Evolutionary conservation across 2,888 invertebrate genomes (phyloP).

Genomic region (Drosophila demipolita): DNA sequence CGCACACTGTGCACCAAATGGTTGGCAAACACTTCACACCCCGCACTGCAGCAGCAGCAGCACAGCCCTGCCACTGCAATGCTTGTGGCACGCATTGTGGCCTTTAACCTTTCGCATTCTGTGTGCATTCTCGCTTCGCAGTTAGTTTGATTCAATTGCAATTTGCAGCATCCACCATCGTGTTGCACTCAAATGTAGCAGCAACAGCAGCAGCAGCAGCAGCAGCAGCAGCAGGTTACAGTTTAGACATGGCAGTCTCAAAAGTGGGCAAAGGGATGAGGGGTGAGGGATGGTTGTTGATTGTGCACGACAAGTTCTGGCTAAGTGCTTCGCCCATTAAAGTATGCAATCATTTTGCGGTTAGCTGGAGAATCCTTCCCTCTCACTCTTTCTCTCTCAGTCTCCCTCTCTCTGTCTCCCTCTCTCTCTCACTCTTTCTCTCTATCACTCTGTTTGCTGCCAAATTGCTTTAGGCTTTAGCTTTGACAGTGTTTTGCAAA

Average conservation of each 20-base stretch:
- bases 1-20: background rate
- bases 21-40: constrained; percentile 26
- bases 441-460: constrained; percentile 20
- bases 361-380: constrained; percentile 32
- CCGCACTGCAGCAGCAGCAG: background rate
- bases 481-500: constrained; percentile 25
- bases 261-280: background rate
- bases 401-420: background rate
- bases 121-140: constrained; percentile 40
- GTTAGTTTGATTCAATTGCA: constrained; percentile 77
- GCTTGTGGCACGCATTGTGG: constrained; percentile 43
- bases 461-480: constrained; percentile 10
- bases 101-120: constrained; percentile 73
- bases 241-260: constrained; percentile 8
- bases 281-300: background rate
- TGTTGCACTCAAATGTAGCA: constrained; percentile 25
- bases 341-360: constrained; percentile 78
- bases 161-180: constrained; percentile 51
- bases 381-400: background rate
- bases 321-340: constrained; percentile 78
- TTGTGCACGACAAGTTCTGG: constrained; percentile 22
- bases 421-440: constrained; percentile 9
- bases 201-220: constrained; percentile 10
- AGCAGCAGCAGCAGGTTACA: constrained; percentile 3
- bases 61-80: background rate